Evolutionary conservation across 1,140 invertebrate genomes (phyloP).

Genomic region (Sycobia sp.): DNA sequence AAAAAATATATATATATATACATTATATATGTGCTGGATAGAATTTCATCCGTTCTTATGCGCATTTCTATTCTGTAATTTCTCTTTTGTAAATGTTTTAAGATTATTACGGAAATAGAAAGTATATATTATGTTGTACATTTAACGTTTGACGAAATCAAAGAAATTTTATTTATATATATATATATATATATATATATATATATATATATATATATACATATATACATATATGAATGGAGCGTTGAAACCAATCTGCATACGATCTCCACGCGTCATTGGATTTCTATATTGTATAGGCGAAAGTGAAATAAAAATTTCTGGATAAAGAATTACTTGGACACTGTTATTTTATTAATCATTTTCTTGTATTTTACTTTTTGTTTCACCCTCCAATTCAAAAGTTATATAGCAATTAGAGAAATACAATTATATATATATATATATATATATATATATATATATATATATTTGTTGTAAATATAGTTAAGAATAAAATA

Average conservation of each 20-base stretch:
- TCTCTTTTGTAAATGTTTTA: not conserved
- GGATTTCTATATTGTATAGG: constrained; percentile 30
- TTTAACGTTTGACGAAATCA: not conserved
- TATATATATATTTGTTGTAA: too few relatives aligned
- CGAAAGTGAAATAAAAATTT: constrained; percentile 31
- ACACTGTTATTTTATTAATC: not conserved
- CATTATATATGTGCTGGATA: too few relatives aligned
- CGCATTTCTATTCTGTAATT: not conserved
- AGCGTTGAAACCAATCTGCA: constrained; percentile 2
- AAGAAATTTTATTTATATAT: not conserved
- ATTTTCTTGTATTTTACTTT: not conserved
- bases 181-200: too few relatives aligned
- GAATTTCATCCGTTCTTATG: not conserved
- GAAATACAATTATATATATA: too few relatives aligned
- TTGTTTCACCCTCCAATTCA: too few relatives aligned
- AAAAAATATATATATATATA: too few relatives aligned
- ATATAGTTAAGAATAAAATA: too few relatives aligned
- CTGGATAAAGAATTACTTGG: constrained; percentile 20
- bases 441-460: too few relatives aligned
- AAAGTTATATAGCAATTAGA: too few relatives aligned
- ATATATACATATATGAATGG: too few relatives aligned
- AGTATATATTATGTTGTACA: not conserved
- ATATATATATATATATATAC: too few relatives aligned
- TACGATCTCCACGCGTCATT: constrained; percentile 25
- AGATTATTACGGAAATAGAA: not conserved